Conservation (phyloP, 2,888 invertebrate genomes). For the Heliconius sara region DNA sequence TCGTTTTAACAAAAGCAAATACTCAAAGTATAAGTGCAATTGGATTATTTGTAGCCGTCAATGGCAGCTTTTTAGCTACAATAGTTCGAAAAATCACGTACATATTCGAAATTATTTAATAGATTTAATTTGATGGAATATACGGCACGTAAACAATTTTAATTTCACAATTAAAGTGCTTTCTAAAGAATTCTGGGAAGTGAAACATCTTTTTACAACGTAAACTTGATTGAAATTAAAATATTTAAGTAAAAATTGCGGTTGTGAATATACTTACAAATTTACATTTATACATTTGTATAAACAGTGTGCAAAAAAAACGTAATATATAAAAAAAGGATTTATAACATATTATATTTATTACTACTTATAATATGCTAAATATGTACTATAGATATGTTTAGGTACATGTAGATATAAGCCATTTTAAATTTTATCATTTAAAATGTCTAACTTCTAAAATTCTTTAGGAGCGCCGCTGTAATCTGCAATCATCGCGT, state of each 20-base stretch:
- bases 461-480: constrained; percentile 41
- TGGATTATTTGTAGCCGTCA: neutral
- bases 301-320: no score
- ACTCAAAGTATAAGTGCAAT: neutral
- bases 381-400: neutral
- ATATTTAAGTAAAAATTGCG: neutral
- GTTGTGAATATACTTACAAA: no score
- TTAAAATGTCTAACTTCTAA: constrained; percentile 37
- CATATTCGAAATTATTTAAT: neutral
- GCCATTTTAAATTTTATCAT: constrained; percentile 23
- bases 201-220: neutral
- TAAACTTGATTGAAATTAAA: neutral
- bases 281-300: no score
- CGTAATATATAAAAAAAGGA: no score
- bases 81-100: constrained; percentile 12
- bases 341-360: neutral
- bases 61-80: neutral
- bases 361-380: neutral
- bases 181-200: neutral
- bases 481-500: constrained; percentile 75
- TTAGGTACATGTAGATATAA: neutral
- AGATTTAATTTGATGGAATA: constrained; percentile 5
- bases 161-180: constrained; percentile 5
- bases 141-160: constrained; percentile 12
- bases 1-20: neutral